Conservation (phyloP, 35 echinoderm and acorn worm genomes). For the Lytechinus variegatus region DNA sequence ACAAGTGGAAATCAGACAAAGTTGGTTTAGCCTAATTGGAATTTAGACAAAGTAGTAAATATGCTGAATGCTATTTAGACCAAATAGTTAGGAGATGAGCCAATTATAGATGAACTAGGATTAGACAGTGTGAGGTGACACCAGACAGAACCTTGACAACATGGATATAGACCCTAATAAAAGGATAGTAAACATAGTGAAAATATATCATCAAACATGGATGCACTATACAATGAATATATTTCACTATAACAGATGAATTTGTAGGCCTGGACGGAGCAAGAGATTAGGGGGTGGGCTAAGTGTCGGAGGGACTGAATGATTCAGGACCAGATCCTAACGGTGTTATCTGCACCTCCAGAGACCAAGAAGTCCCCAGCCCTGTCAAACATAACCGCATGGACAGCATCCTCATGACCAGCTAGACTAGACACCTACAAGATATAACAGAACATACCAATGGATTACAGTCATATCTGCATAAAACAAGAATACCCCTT, state of each 20-base stretch:
- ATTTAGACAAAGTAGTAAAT: no score
- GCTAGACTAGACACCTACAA: conserved; percentile 81
- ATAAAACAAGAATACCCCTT: no score
- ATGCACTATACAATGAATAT: background rate
- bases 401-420: conserved; percentile 98
- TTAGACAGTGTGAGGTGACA: no score
- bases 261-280: no score
- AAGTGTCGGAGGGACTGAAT: background rate
- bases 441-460: background rate
- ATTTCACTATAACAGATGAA: background rate
- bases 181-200: background rate
- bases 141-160: no score
- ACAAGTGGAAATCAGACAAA: no score
- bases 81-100: no score
- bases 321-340: conserved; percentile 90
- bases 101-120: no score
- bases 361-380: conserved; percentile 94
- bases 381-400: conserved; percentile 90
- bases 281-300: background rate
- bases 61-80: no score
- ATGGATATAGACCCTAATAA: background rate
- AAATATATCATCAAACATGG: background rate
- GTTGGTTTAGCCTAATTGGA: no score
- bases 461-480: no score
- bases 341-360: conserved; percentile 75